Evolutionary conservation across 92 coral and sea anemone species (phyloP), one percentile per base, ranked within the genome.

Genomic region (Porites lobata): DNA sequence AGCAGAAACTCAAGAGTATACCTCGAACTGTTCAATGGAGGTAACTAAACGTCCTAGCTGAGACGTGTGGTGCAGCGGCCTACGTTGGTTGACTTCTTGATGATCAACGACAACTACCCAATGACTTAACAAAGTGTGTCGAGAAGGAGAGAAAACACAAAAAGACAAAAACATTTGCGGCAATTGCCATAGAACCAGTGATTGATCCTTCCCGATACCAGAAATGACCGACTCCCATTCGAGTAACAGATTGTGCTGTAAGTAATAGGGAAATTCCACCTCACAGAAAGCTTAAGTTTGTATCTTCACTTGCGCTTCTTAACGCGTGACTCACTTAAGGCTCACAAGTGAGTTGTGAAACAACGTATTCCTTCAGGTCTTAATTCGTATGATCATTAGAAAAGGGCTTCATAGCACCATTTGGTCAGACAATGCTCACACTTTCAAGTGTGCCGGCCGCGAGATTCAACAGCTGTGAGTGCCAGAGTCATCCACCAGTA

Each of bases 361-460:
- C 7, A 78, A 86, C 8, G 85, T 80, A 76, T 91, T 91, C 59
- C 77, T 87, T 52, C 91, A 87, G 83, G 91, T 67, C 2, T 81
- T 86, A 12, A 43, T 24, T 54, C 64, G 93, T 1, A 90, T 90
- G 93, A 64, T 82, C 47, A 75, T 67, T 76, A 62, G 82, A 8
- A 63, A 91, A 86, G 90, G 82, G 21, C 21, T 85, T 7, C 77
- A 89, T 57, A 53, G 70, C 83, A 89, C 90, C 24, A 50, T 90
- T 29, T 86, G 79, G 79, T 90, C 94, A 4, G 91, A 90, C 78
- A 90, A 90, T 57, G 87, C 85, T 22, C 86, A 76, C 81, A 76
- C 92, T 11, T 89, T 89, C 72, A 67, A 89, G 69, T 21, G 72
- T 29, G 91, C 86, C 29, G 78, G 63, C 63, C 67, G 61, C 50